These are phyloP conservation scores for Tetramorium alpestre DNA, from an alignment of 1,140 invertebrate species.

Conservation along the genomic window DNA sequence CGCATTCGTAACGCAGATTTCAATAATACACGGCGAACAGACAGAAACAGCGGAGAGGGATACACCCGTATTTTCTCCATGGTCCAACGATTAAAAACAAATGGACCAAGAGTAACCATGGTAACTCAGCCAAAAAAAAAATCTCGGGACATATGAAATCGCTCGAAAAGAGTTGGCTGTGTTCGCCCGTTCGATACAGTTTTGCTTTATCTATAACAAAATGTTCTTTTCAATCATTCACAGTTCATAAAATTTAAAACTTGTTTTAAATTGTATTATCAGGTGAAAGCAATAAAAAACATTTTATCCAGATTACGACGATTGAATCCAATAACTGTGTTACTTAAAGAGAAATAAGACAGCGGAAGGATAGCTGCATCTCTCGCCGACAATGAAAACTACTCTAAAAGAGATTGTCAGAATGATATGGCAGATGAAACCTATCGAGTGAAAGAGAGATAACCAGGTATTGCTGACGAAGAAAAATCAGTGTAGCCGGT, in stretches of 20 bases:
- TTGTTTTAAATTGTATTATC: background rate
- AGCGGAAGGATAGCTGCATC: background rate
- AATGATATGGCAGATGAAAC: constrained; percentile 3
- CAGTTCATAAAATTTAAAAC: background rate
- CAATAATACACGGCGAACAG: constrained; percentile 72
- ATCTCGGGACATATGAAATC: background rate
- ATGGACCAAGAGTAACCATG: constrained; percentile 70
- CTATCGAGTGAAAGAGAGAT: constrained; percentile 50
- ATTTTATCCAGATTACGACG: background rate
- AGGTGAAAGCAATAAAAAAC: background rate
- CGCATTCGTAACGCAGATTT: constrained; percentile 70
- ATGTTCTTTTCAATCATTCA: background rate
- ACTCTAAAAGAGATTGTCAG: background rate
- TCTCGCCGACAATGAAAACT: background rate
- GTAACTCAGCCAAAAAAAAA: constrained; percentile 56
- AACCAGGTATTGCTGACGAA: constrained; percentile 40
- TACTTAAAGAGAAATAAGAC: background rate
- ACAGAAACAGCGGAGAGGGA: constrained; percentile 44
- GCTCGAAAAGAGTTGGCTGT: background rate
- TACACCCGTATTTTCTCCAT: constrained; percentile 48
- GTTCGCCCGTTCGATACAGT: background rate
- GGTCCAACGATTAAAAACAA: constrained; percentile 78
- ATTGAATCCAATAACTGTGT: background rate
- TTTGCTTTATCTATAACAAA: background rate
- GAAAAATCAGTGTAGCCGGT: constrained; percentile 5